Percentiles rank a stretch among this genome's conserved stretches.
Evolutionary conservation across 1,140 invertebrate species (phyloP).

Genomic region (Brachionus rubens): DNA sequence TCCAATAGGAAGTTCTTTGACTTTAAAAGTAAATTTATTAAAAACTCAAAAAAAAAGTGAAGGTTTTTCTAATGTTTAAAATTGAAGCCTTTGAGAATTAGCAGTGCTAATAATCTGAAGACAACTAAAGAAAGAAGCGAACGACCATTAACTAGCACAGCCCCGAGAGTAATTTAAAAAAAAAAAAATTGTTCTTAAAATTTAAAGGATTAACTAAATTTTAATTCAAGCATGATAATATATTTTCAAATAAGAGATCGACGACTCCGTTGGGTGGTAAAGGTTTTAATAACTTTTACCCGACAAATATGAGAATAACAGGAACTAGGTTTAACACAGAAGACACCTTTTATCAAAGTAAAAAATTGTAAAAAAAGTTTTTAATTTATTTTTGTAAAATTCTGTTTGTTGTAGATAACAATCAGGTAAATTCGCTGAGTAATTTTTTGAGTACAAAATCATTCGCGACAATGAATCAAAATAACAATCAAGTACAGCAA

Average conservation of each 20-base stretch:
- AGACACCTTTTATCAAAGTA: slow-evolving; percentile 18
- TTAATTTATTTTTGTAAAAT: not conserved
- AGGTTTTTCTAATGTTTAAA: not conserved
- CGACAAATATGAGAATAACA: slow-evolving; percentile 6
- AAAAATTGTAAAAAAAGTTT: too few species aligned
- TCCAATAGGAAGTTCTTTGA: slow-evolving; percentile 16
- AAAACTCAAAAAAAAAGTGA: not conserved
- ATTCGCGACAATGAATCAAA: not conserved
- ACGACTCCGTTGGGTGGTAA: slow-evolving; percentile 24
- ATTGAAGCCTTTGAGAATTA: slow-evolving; percentile 29
- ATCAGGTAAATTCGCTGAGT: not conserved
- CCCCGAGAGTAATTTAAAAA: not conserved
- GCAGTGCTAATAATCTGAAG: slow-evolving; percentile 20
- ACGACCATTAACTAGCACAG: slow-evolving; percentile 35
- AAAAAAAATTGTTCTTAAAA: not conserved
- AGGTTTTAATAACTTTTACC: slow-evolving; percentile 3
- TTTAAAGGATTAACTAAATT: not conserved
- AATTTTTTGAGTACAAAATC: slow-evolving; percentile 25
- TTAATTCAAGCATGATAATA: slow-evolving; percentile 8
- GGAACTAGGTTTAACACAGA: not conserved
- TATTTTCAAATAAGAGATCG: slow-evolving; percentile 28
- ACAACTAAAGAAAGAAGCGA: slow-evolving; percentile 11
- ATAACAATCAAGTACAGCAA: not conserved
- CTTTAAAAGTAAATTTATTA: not conserved
- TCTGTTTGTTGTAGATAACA: not conserved